phyloP scores from a whole-genome alignment of 2,888 invertebrate species.

The Antheraea assamensis region DNA sequence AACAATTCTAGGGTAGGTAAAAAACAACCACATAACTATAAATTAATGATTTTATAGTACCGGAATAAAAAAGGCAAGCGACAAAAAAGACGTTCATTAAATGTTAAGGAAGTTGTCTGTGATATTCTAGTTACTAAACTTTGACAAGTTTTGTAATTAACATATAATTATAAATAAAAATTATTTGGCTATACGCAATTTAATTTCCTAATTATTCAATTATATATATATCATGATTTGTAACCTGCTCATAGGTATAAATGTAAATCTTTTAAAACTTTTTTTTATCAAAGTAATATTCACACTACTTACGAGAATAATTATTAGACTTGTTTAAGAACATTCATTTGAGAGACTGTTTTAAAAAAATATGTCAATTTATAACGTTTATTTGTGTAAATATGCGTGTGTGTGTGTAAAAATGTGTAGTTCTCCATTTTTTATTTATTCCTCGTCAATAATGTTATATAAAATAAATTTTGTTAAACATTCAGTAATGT shows the following conservation, averaged over 20 bases:
- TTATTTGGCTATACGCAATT: not conserved
- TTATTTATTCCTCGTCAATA: not conserved
- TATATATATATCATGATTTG: not conserved
- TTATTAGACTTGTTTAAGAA: not conserved
- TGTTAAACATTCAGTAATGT: not conserved
- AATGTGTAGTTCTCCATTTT: not conserved
- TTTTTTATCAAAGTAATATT: not conserved
- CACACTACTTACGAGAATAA: not conserved
- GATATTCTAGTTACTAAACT: not conserved
- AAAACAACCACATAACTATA: no score
- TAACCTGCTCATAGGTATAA: not conserved
- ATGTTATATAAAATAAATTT: not conserved
- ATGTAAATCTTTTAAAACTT: not conserved
- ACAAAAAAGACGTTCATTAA: not conserved
- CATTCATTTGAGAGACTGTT: not conserved
- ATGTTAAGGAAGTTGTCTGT: not conserved
- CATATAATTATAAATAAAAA: not conserved
- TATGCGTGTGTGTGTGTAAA: no score
- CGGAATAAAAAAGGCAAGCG: not conserved
- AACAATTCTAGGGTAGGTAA: no score
- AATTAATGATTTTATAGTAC: no score
- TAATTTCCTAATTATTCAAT: not conserved
- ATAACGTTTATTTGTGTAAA: not conserved
- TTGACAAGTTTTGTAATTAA: not conserved
- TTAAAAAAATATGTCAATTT: not conserved